Conservation (phyloP, 2,797 vertebrate species). For the Falco rusticolus region DNA sequence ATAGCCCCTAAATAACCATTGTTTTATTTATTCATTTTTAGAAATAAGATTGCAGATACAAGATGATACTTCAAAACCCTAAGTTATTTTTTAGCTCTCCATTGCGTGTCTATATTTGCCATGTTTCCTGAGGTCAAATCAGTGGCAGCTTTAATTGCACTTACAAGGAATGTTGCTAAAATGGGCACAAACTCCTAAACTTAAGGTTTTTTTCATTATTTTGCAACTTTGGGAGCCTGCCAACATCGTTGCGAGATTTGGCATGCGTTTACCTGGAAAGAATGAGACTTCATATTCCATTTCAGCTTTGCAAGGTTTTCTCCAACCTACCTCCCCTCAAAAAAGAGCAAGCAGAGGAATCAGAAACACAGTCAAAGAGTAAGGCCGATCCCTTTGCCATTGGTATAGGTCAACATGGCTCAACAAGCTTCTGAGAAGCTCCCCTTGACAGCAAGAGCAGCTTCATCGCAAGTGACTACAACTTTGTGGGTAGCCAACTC, state of each 20-base stretch:
- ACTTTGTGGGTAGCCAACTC: not conserved
- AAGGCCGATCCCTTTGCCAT: not conserved
- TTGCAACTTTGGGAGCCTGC: constrained; percentile 71
- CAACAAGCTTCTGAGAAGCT: not conserved
- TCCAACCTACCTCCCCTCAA: not conserved
- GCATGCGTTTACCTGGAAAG: constrained; percentile 76
- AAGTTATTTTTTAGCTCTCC: not conserved
- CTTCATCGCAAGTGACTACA: not conserved
- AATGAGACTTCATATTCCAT: constrained; percentile 72
- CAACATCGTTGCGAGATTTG: constrained; percentile 72
- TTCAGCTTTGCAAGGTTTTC: constrained; percentile 57
- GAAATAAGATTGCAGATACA: not conserved
- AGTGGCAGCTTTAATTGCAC: constrained; percentile 50
- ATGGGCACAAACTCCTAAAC: constrained; percentile 60
- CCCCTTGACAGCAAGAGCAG: not conserved
- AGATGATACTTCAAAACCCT: not conserved
- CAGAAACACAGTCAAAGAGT: not conserved
- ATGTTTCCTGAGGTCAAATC: constrained; percentile 15
- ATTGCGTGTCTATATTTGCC: not conserved
- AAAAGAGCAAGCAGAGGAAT: not conserved
- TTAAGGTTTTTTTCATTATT: constrained; percentile 76
- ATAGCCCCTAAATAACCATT: not conserved
- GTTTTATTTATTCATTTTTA: not conserved
- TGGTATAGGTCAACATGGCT: not conserved
- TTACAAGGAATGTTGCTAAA: constrained; percentile 63